Evolutionary conservation across 2,797 vertebrate species (phyloP), one percentile per base, ranked within the genome.

Genomic region (Arrhamphus sclerolepis): DNA sequence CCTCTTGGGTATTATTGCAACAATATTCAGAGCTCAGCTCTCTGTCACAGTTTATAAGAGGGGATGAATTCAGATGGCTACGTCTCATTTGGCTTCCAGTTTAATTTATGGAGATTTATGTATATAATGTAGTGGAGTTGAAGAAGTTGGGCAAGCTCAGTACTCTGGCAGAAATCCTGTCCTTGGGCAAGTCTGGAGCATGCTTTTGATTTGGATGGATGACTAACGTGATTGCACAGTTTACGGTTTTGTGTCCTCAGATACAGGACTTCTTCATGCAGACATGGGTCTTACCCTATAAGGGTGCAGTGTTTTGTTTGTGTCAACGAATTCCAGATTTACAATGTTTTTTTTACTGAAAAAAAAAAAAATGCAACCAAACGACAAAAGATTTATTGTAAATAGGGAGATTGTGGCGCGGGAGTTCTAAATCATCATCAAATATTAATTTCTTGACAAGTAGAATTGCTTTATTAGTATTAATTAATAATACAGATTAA

Each of bases 21-120:
- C 77, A 82, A 77, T 84, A 82, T 83, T 84, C 78, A 66, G 26
- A 73, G 75, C 71, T 77, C 74, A 67, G 67, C 56, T 75, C 69
- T 68, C 68, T 73, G 81, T 81, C 84, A 78, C 73, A 73, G 56
- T 79, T 81, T 69, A 73, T 75, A 75, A 78, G 79, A 61, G 41
- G 52, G 80, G 78, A 78, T 79, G 77, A 73, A 83, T 80, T 82
- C 76, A 75, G 73, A 89, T 77, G 74, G 67, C 31, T 72, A 66
- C 50, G 31, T 81, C 76, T 84, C 75, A 77, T 78, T 86, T 85
- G 77, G 77, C 76, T 84, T 46, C 62, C 58, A 66, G 70, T 85
- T 85, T 88, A 86, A 90, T 88, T 82, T 80, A 88, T 88, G 86
- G 70, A 82, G 65, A 90, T 87, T 55, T 82, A 83, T 89, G 80